Evolutionary conservation across 1,140 invertebrate species (phyloP).

Genomic region (Aphelinus atriplicis): DNA sequence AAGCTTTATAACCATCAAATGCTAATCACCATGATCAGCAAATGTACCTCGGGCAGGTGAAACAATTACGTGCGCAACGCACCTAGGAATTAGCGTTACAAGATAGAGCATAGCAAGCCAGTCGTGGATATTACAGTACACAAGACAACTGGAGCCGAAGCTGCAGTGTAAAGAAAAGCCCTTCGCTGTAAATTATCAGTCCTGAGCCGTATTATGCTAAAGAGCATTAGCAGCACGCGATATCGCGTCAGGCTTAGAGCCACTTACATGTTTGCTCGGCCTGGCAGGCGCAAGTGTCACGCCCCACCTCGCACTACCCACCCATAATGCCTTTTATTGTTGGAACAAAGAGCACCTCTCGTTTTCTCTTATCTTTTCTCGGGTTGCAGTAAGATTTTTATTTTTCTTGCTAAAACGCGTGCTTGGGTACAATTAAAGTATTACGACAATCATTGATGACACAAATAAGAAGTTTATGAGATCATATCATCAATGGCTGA

Average conservation of each 20-base stretch:
- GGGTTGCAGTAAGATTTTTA: too few relatives aligned
- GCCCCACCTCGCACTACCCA: not conserved
- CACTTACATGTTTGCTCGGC: not conserved
- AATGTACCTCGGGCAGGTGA: too few relatives aligned
- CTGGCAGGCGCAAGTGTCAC: too few relatives aligned
- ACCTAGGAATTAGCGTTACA: not conserved
- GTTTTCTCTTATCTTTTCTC: conserved; percentile 12
- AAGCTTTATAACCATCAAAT: too few relatives aligned
- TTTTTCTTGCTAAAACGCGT: too few relatives aligned
- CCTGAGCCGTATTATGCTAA: conserved; percentile 29
- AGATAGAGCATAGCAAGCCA: not conserved
- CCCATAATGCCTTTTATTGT: conserved; percentile 15
- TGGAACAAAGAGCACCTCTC: not conserved
- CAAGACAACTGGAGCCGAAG: not conserved
- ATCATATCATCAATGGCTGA: too few relatives aligned
- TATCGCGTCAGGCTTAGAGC: conserved; percentile 19
- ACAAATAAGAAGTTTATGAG: too few relatives aligned
- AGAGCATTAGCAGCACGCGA: conserved; percentile 32
- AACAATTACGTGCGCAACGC: not conserved
- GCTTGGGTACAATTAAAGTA: too few relatives aligned
- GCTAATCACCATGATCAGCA: too few relatives aligned
- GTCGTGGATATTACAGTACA: not conserved
- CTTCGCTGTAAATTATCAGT: conserved; percentile 23
- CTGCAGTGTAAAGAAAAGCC: not conserved
- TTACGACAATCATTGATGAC: too few relatives aligned